These are phyloP conservation scores for Hiodon alosoides DNA, from an alignment of 2,113 vertebrate species.

Conservation along the genomic window DNA sequence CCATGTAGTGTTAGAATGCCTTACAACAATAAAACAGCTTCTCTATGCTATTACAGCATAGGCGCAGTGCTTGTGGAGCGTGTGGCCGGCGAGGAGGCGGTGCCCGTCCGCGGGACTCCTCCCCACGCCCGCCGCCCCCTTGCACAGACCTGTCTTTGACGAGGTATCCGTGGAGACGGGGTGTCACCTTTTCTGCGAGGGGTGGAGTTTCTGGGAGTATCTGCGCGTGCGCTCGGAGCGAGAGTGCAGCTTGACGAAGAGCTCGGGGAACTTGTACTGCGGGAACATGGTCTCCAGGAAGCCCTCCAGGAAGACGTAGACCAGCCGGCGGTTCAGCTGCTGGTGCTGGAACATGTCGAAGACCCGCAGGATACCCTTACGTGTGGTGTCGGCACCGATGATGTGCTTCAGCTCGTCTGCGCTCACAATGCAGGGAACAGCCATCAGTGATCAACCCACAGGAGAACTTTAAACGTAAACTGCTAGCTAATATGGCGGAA, in stretches of 20 bases:
- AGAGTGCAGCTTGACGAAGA: slow-evolving; percentile 95
- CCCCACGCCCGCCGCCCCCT: neutral
- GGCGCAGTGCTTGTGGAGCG: slow-evolving; percentile 30
- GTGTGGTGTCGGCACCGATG: slow-evolving; percentile 76
- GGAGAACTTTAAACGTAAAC: too few relatives aligned
- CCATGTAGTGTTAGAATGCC: slow-evolving; percentile 22
- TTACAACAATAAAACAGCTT: slow-evolving; percentile 30
- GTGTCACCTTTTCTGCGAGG: slow-evolving; percentile 95
- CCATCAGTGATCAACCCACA: neutral
- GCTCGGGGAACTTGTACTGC: slow-evolving; percentile 92
- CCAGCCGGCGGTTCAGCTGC: slow-evolving; percentile 90
- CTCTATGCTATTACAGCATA: slow-evolving; percentile 30
- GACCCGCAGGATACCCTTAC: slow-evolving; percentile 94
- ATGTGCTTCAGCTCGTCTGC: slow-evolving; percentile 73
- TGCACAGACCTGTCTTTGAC: neutral
- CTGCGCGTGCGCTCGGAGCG: slow-evolving; percentile 82
- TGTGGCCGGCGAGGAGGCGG: slow-evolving; percentile 3
- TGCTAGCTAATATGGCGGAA: too few relatives aligned
- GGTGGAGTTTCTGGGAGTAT: slow-evolving; percentile 85
- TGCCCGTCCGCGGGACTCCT: neutral
- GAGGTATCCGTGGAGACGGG: slow-evolving; percentile 40
- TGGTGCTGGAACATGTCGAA: slow-evolving; percentile 98
- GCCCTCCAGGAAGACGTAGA: slow-evolving; percentile 94
- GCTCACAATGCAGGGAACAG: neutral
- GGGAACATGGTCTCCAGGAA: slow-evolving; percentile 97